Percentiles rank a stretch among this genome's conserved stretches.
Evolutionary conservation across 2,888 invertebrate species (phyloP).

Genomic region (Eristalis arbustorum): DNA sequence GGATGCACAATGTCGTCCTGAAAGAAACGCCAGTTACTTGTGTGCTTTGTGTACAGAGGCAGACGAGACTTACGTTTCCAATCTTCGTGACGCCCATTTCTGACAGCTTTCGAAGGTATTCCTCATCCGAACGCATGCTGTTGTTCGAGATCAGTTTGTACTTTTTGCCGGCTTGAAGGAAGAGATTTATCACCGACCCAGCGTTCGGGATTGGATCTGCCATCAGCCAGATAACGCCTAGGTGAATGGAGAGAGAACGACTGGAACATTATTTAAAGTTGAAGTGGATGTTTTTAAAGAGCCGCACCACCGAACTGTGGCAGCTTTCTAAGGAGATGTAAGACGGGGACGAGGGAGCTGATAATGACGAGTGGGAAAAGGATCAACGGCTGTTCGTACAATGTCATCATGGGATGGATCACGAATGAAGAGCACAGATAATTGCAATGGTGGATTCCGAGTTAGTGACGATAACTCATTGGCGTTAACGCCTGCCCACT

Average conservation of each 20-base stretch:
- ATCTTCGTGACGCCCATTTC: slow-evolving; percentile 73
- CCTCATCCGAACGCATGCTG: slow-evolving; percentile 75
- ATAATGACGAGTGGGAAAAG: no score
- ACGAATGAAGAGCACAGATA: no score
- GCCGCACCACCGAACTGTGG: no score
- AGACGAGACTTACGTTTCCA: slow-evolving; percentile 4
- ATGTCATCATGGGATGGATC: no score
- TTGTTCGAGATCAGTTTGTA: slow-evolving; percentile 80
- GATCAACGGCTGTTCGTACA: no score
- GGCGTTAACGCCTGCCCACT: no score
- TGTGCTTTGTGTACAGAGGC: no score
- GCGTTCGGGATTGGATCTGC: slow-evolving; percentile 77
- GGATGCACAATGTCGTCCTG: slow-evolving; percentile 80
- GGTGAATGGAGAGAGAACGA: slow-evolving; percentile 7
- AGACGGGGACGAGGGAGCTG: no score
- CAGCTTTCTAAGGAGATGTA: no score
- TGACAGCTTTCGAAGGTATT: slow-evolving; percentile 75
- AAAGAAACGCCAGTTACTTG: neutral
- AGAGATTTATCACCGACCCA: slow-evolving; percentile 76
- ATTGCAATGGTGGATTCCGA: no score
- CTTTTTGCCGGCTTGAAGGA: slow-evolving; percentile 79
- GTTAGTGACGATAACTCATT: no score
- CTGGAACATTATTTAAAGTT: neutral
- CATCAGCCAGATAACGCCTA: slow-evolving; percentile 81
- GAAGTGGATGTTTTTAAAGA: no score